Evolutionary conservation across 37 sponge, comb jelly and placozoan species (phyloP).

Genomic region (Aplysina aerophoba): DNA sequence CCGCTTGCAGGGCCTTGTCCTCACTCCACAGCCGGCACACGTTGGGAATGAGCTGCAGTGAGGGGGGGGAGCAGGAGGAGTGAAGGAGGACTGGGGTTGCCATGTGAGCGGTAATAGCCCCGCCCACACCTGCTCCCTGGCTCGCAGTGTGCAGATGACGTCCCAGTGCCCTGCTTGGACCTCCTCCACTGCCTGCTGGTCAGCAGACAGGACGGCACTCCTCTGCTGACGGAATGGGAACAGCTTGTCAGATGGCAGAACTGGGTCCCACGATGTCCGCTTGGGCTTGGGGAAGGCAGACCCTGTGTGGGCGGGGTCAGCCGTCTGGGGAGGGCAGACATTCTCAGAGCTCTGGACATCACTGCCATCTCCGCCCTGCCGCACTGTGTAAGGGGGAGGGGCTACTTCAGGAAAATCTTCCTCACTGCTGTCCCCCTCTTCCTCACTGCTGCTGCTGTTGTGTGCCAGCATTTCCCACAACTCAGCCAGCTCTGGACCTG

Average conservation of each 20-base stretch:
- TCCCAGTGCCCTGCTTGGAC: slow-evolving; percentile 23
- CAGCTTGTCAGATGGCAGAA: background rate
- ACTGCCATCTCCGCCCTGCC: too few species aligned
- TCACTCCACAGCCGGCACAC: slow-evolving; percentile 26
- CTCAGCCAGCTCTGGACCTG: background rate
- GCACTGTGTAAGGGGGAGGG: background rate
- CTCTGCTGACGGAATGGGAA: slow-evolving; percentile 4
- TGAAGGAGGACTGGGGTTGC: too few species aligned
- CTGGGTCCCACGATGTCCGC: background rate
- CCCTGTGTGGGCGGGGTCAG: too few species aligned
- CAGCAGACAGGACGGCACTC: background rate
- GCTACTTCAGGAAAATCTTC: background rate
- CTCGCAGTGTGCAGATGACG: background rate
- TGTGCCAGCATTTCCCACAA: background rate
- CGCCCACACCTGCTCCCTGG: background rate
- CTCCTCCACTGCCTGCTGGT: slow-evolving; percentile 25
- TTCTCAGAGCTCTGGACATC: too few species aligned
- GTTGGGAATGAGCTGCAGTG: slow-evolving; percentile 11
- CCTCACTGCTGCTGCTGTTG: background rate
- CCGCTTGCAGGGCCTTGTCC: slow-evolving; percentile 2
- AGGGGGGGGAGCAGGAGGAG: background rate
- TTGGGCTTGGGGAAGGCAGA: background rate
- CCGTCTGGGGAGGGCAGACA: too few species aligned
- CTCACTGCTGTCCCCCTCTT: background rate
- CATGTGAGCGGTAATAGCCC: background rate